These are phyloP conservation scores for Apus apus DNA, from an alignment of 2,113 vertebrate species.

Conservation along the genomic window DNA sequence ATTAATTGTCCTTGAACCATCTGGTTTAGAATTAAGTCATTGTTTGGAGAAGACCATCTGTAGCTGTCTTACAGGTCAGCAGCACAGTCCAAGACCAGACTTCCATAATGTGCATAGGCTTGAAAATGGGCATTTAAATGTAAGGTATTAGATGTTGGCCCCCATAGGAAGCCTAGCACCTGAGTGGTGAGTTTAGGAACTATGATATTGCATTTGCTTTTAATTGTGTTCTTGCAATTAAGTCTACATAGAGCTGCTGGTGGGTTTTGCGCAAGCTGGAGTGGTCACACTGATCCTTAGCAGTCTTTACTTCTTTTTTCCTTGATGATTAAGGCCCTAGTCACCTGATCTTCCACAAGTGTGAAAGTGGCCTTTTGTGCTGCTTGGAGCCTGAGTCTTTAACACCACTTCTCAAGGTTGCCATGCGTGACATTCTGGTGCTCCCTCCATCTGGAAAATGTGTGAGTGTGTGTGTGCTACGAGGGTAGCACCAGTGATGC, in stretches of 20 bases:
- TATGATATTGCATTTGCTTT: not conserved
- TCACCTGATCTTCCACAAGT: rapidly evolving
- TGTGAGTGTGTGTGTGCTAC: rapidly evolving
- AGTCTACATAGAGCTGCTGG: not conserved
- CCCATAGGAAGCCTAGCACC: not conserved
- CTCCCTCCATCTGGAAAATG: not conserved
- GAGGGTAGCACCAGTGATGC: not conserved
- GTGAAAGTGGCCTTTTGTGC: not conserved
- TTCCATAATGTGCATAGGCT: not conserved
- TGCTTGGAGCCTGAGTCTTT: not conserved
- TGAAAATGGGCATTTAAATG: not conserved
- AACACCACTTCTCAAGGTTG: not conserved
- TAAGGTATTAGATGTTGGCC: not conserved
- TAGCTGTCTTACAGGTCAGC: not conserved
- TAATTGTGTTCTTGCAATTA: not conserved
- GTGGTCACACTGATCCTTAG: not conserved
- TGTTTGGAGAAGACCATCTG: rapidly evolving
- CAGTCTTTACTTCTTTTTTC: not conserved
- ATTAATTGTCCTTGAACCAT: not conserved
- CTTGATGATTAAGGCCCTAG: not conserved
- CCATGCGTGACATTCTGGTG: not conserved
- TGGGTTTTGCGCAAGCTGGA: not conserved
- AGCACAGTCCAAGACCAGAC: not conserved
- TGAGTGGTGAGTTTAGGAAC: not conserved
- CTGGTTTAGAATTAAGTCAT: not conserved